Percentiles rank a stretch among this genome's conserved stretches.
Conservation (phyloP, 2,888 invertebrate species). For the Apantesis nais region DNA sequence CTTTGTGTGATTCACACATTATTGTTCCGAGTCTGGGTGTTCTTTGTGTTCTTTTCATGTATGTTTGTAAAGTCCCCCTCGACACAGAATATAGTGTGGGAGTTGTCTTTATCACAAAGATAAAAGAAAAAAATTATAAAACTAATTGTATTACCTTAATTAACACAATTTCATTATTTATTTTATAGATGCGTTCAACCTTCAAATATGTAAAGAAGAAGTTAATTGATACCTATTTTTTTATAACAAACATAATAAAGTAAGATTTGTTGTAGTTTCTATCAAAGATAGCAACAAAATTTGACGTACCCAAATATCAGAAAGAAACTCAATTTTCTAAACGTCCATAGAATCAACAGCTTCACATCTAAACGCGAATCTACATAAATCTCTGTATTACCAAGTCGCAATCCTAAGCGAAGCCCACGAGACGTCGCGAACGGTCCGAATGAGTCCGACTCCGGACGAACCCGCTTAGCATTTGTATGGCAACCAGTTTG, state of each 20-base stretch:
- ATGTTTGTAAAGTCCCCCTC: no score
- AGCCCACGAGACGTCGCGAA: conserved; percentile 47
- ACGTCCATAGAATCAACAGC: conserved; percentile 22
- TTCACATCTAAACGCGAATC: conserved; percentile 44
- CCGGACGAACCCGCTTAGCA: conserved; percentile 49
- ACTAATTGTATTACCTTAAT: no score
- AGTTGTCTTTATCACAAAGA: no score
- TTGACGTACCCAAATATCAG: neutral
- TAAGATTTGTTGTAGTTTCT: neutral
- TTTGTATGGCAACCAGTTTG: conserved; percentile 58
- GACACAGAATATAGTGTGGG: no score
- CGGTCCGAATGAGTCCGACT: conserved; percentile 27
- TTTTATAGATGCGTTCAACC: neutral
- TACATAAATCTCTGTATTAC: conserved; percentile 53
- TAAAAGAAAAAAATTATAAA: no score
- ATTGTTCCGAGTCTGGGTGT: no score
- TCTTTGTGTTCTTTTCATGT: no score
- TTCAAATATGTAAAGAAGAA: neutral
- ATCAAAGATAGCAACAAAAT: neutral
- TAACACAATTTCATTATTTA: neutral
- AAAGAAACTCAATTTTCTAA: conserved; percentile 1
- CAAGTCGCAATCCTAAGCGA: conserved; percentile 34
- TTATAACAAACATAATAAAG: neutral
- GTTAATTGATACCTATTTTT: neutral
- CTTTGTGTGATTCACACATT: no score